These are phyloP conservation scores for Andrena bicolor DNA, from an alignment of 2,888 invertebrate genomes.

Conservation along the genomic window DNA sequence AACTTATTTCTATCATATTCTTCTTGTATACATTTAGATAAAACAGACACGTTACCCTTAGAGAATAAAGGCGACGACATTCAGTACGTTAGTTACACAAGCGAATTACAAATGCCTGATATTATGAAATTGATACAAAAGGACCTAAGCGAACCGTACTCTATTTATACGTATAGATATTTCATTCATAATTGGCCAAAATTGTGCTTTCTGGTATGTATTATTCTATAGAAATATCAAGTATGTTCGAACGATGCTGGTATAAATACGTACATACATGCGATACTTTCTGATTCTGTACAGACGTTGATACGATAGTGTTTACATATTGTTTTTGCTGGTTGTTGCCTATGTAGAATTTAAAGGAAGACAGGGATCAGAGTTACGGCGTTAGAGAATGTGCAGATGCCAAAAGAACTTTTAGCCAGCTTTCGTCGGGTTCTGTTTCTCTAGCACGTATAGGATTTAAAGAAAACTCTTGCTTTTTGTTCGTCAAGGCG, in stretches of 20 bases:
- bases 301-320: background rate
- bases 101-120: slow-evolving; percentile 98
- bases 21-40: slow-evolving; percentile 63
- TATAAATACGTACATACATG: background rate
- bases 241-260: slow-evolving; percentile 8
- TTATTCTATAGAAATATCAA: background rate
- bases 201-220: slow-evolving; percentile 96
- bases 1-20: slow-evolving; percentile 10
- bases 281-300: background rate
- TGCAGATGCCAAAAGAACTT: slow-evolving; percentile 27
- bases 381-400: background rate
- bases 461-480: slow-evolving; percentile 65
- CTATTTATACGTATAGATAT: slow-evolving; percentile 99
- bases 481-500: slow-evolving; percentile 87
- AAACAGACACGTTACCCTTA: slow-evolving; percentile 72
- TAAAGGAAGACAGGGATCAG: slow-evolving; percentile 1
- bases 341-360: background rate
- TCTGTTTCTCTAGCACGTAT: slow-evolving; percentile 46
- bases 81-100: slow-evolving; percentile 93
- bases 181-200: slow-evolving; percentile 99
- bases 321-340: background rate
- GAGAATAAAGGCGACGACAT: slow-evolving; percentile 82
- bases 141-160: slow-evolving; percentile 99
- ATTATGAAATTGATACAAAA: slow-evolving; percentile 99
- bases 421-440: slow-evolving; percentile 56